These are phyloP conservation scores for Takifugu flavidus DNA, from an alignment of 2,113 vertebrate genomes.

Conservation along the genomic window DNA sequence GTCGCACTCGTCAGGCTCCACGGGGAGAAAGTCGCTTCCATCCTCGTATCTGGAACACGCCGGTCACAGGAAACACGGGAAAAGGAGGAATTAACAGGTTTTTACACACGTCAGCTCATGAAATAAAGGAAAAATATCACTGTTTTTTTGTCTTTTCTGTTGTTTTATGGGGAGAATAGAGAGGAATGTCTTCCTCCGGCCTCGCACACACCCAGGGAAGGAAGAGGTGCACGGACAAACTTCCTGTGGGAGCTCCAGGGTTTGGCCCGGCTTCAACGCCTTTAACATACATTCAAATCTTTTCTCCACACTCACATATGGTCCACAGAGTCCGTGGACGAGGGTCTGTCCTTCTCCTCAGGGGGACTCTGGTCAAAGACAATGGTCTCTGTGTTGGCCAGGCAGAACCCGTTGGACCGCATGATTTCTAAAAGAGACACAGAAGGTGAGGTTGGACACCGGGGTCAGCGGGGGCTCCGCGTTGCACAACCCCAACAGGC, in stretches of 20 bases:
- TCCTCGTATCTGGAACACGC: constrained; percentile 82
- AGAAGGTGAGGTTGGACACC: not conserved
- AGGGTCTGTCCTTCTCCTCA: constrained; percentile 84
- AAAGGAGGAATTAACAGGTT: not conserved
- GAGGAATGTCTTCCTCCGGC: constrained; percentile 47
- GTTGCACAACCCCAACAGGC: not conserved
- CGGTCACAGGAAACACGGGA: no score
- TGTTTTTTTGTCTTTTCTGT: not conserved
- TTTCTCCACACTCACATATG: constrained; percentile 79
- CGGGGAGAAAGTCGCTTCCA: constrained; percentile 77
- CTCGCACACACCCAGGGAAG: constrained; percentile 69
- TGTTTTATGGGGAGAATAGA: constrained; percentile 26
- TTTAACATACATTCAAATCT: not conserved
- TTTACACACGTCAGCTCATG: not conserved
- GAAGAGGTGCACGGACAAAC: constrained; percentile 56
- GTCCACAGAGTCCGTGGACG: constrained; percentile 82
- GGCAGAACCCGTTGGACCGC: constrained; percentile 95
- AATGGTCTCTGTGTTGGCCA: constrained; percentile 97
- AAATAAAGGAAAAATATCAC: no score
- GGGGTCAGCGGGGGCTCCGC: not conserved
- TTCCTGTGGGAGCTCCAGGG: constrained; percentile 58
- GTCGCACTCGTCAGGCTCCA: constrained; percentile 79
- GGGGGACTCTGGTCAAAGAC: constrained; percentile 89
- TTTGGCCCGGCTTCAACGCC: constrained; percentile 20
- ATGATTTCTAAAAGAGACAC: constrained; percentile 85